Percentiles rank a stretch among this genome's conserved stretches.
Conservation (phyloP, 37 sponge, comb jelly and placozoan species). For the Geodia barretti region DNA sequence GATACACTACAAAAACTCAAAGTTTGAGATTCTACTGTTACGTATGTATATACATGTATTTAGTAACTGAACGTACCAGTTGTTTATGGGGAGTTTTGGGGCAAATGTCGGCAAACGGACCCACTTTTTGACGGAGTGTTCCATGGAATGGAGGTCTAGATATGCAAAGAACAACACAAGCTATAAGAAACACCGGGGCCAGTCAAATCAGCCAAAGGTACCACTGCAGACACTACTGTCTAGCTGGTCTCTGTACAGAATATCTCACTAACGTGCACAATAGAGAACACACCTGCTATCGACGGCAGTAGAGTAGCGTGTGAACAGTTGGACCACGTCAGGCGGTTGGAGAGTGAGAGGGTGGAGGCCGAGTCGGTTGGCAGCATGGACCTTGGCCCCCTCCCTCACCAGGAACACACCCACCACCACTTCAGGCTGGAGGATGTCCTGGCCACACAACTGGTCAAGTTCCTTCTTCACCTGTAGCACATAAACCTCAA, state of each 20-base stretch:
- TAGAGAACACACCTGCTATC: conserved; percentile 2
- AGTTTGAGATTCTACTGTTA: neutral
- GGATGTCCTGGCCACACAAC: conserved; percentile 31
- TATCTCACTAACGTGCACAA: too few relatives aligned
- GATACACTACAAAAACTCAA: neutral
- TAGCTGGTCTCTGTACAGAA: too few relatives aligned
- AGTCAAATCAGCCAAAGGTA: too few relatives aligned
- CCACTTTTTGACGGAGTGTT: neutral
- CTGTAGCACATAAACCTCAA: too few relatives aligned
- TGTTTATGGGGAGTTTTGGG: neutral
- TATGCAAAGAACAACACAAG: neutral
- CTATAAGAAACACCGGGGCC: neutral
- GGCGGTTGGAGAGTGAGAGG: conserved; percentile 47
- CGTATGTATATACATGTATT: neutral
- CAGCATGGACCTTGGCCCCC: conserved; percentile 66
- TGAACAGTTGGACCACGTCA: conserved; percentile 19
- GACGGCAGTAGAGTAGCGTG: neutral
- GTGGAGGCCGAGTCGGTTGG: conserved; percentile 49
- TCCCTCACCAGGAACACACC: conserved; percentile 68
- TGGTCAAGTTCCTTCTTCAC: conserved; percentile 24
- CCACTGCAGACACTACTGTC: too few relatives aligned
- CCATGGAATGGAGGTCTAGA: conserved; percentile 28
- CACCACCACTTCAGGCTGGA: conserved; percentile 27
- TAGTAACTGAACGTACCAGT: neutral
- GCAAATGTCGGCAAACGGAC: neutral